A percentile compares a stretch with the other conserved stretches of the same genome.
Evolutionary conservation across 2,797 vertebrate genomes (phyloP).

Genomic region (Syngnathus acus): DNA sequence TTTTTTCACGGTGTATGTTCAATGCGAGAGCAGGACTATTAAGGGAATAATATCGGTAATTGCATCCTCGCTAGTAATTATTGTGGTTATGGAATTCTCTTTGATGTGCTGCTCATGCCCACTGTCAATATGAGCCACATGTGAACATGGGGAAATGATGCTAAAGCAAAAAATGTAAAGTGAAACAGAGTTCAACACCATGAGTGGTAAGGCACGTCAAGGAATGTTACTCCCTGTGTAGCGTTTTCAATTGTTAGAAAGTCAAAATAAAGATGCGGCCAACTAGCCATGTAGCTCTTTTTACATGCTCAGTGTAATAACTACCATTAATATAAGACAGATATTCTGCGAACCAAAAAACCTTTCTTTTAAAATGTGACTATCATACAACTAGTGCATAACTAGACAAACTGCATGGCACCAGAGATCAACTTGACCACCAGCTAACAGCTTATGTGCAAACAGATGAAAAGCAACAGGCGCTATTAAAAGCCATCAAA

Average conservation of each 20-base stretch:
- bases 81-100: constrained; percentile 62
- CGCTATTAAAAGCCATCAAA: constrained; percentile 62
- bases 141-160: constrained; percentile 63
- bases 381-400: constrained; percentile 54
- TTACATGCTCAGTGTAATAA: constrained; percentile 48
- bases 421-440: constrained; percentile 46
- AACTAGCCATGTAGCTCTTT: constrained; percentile 45
- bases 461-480: constrained; percentile 61
- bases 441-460: no score
- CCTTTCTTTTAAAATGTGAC: constrained; percentile 46
- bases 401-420: constrained; percentile 68
- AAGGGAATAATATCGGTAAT: constrained; percentile 66
- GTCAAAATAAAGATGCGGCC: constrained; percentile 33
- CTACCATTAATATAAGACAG: constrained; percentile 31
- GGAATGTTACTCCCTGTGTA: constrained; percentile 26
- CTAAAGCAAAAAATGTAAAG: constrained; percentile 58
- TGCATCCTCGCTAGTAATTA: constrained; percentile 70
- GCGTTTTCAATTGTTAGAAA: constrained; percentile 34
- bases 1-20: constrained; percentile 33
- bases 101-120: constrained; percentile 60
- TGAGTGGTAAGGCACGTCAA: constrained; percentile 33
- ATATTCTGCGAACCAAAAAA: constrained; percentile 32
- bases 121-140: constrained; percentile 62
- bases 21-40: constrained; percentile 62
- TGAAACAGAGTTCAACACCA: constrained; percentile 66